Percentiles rank a stretch among this genome's conserved stretches.
Conservation (phyloP, 1,140 invertebrate species). For the Penaeus japonicus region DNA sequence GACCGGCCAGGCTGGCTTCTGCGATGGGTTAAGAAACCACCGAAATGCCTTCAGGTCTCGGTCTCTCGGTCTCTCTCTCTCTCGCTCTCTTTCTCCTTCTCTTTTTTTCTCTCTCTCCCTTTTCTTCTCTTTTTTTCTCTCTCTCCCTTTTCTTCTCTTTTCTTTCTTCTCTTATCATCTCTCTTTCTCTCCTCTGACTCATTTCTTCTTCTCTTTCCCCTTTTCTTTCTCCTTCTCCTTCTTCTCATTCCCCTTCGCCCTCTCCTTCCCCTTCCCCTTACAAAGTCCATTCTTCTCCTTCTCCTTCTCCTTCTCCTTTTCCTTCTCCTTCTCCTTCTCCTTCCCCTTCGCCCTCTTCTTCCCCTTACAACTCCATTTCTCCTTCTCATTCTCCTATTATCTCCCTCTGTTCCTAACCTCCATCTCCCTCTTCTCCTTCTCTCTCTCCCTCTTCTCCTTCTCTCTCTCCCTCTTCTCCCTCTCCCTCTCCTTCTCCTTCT, state of each 20-base stretch:
- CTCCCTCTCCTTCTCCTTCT: background rate
- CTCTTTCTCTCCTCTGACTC: background rate
- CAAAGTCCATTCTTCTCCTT: background rate
- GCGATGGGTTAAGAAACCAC: too few relatives aligned
- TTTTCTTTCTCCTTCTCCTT: background rate
- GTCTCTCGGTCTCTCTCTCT: background rate
- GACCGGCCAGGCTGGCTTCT: too few relatives aligned
- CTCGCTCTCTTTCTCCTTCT: background rate
- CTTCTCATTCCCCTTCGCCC: background rate
- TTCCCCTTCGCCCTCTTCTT: background rate
- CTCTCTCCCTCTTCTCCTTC: background rate
- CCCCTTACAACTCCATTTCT: too few relatives aligned
- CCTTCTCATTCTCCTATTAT: background rate
- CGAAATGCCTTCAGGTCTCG: background rate
- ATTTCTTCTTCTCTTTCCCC: background rate
- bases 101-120: background rate
- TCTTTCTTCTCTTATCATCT: background rate
- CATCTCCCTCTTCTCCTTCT: background rate
- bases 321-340: background rate
- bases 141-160: conserved; percentile 16
- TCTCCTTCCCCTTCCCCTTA: background rate
- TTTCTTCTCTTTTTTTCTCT: background rate
- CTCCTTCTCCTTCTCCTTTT: background rate
- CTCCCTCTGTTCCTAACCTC: background rate
- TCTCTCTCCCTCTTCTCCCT: background rate